phyloP scores from a whole-genome alignment of 2,113 vertebrate genomes.

The Stigmatopora argus region DNA sequence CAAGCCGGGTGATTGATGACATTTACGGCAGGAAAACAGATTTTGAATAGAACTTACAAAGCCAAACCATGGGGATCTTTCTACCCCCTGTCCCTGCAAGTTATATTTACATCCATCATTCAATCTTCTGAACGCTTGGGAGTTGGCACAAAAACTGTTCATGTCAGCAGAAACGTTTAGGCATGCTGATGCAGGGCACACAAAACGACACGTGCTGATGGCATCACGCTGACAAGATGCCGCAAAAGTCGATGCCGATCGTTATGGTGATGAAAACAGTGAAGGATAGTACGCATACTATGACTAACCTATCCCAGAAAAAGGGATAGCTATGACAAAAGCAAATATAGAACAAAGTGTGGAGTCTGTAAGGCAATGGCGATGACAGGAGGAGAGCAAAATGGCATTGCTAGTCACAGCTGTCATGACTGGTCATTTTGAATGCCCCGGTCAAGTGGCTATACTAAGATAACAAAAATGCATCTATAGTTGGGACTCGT shows the following conservation, averaged over 20 bases:
- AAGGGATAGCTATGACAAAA: slow-evolving; percentile 19
- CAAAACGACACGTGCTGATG: slow-evolving; percentile 23
- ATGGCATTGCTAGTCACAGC: slow-evolving; percentile 3
- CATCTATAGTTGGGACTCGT: not conserved
- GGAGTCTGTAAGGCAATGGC: not conserved
- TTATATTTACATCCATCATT: slow-evolving; percentile 43
- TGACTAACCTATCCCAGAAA: slow-evolving; percentile 22
- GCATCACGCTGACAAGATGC: slow-evolving; percentile 25
- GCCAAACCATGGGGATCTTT: slow-evolving; percentile 27
- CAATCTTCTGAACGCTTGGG: slow-evolving; percentile 10
- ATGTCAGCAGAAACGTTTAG: slow-evolving; percentile 54
- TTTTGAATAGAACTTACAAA: slow-evolving; percentile 32
- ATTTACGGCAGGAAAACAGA: slow-evolving; percentile 25
- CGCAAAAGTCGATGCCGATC: slow-evolving; percentile 31
- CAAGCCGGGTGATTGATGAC: slow-evolving; percentile 42
- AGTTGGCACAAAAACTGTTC: slow-evolving; percentile 37
- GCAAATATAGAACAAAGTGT: not conserved
- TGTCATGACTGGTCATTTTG: not conserved
- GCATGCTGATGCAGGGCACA: slow-evolving; percentile 36
- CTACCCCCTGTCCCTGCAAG: slow-evolving; percentile 4
- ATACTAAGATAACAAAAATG: not conserved
- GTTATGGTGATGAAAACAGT: slow-evolving; percentile 35
- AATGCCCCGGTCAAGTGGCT: not conserved
- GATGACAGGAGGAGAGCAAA: not conserved
- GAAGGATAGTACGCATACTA: slow-evolving; percentile 16